phyloP scores from a whole-genome alignment of 2,797 vertebrate genomes.

The Xenentodon cancila region DNA sequence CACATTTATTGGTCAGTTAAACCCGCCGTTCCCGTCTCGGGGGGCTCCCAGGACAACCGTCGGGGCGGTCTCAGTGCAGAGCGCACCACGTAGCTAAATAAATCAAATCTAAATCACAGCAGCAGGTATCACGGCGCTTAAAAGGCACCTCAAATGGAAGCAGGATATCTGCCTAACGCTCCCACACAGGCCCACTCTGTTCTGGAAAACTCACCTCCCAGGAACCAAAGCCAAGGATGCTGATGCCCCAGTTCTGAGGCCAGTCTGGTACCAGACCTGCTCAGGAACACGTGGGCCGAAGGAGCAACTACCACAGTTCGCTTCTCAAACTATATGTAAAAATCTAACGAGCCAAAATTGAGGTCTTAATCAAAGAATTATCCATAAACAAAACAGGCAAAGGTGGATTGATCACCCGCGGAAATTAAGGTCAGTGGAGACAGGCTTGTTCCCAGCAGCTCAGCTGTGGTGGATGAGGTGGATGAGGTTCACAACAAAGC shows the following conservation, averaged over 20 bases:
- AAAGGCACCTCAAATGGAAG: constrained; percentile 34
- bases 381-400: constrained; percentile 40
- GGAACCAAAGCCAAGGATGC: constrained; percentile 17
- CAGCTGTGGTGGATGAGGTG: neutral
- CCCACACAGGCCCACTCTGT: constrained; percentile 48
- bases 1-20: constrained; percentile 26
- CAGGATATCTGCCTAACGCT: constrained; percentile 34
- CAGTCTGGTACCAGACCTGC: no score
- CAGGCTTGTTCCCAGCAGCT: constrained; percentile 10
- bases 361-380: constrained; percentile 28
- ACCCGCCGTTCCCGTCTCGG: constrained; percentile 10
- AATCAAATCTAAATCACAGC: no score
- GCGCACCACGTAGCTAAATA: no score
- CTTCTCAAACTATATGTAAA: neutral
- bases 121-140: constrained; percentile 39
- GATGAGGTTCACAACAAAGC: constrained; percentile 40
- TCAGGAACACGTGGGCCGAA: constrained; percentile 20
- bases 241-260: constrained; percentile 4
- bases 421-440: constrained; percentile 40
- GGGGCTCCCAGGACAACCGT: constrained; percentile 15
- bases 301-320: no score
- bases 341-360: constrained; percentile 36
- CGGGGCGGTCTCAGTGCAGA: no score
- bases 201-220: constrained; percentile 47
- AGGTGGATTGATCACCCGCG: constrained; percentile 17